Base-by-base conservation (phyloP, 2,888 invertebrate genomes). In the Erebia ligea region DNA sequence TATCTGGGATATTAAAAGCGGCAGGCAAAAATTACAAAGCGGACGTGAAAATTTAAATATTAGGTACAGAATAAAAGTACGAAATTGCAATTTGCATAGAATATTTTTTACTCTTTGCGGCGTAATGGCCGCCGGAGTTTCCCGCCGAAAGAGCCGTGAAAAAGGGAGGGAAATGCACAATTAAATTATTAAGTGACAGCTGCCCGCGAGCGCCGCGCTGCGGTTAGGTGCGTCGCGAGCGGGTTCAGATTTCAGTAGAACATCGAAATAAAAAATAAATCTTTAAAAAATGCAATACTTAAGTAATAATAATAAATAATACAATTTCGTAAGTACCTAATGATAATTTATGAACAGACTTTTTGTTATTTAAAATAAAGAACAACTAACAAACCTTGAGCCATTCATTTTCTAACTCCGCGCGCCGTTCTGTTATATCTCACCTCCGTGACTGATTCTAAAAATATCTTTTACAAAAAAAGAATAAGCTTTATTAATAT, bases 121-220 rank as follows among this genome's bases (percentile, higher is more conserved):
- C 67, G 52, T 75, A 75, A 76, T 76, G 76, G 75, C 75, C 73
- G 75, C 66, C 71, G 72, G 71, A 75, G 71, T 73, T 73, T 74
- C 74, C 71, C 75, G 73, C 72, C 72, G 76, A 76, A 75, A 80
- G 79, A 79, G 78, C 78, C 74, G 82, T 78, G 81, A 80, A 82
- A 83, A 83, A 79, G 81, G 82, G 84, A 82, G 84, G 86, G 86
- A 86, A 87, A 82, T 86, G 83, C 79, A 84, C 87, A 89, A 89
- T 89, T 88, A 87, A 88, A 87, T 89, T 89, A 87, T 86, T 88
- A 84, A 85, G 80, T 81, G 86, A 84, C 89, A 88, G 87, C 86
- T 88, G 89, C 74, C 80, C 74, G 69, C 78, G 69, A 72, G 77
- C 68, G 72, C 78, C 69, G 73, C 77, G 68, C 70, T 67, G 67